Percentiles rank a stretch among this genome's conserved stretches.
Evolutionary conservation across 2,888 invertebrate species (phyloP).

Genomic region (Pterostichus niger): DNA sequence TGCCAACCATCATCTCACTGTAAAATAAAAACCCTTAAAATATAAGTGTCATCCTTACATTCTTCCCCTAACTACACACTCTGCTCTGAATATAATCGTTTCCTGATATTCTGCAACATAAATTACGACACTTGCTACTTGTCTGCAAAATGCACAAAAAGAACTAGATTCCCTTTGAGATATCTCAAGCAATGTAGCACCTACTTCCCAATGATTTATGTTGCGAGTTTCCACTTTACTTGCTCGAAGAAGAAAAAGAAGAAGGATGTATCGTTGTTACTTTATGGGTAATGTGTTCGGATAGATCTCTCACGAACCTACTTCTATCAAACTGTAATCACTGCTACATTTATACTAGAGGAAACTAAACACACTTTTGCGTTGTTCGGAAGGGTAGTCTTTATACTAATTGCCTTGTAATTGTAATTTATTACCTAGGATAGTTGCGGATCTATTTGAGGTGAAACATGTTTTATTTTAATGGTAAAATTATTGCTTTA

Average conservation of each 20-base stretch:
- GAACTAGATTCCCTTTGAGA: conserved; percentile 28
- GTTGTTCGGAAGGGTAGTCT: not conserved
- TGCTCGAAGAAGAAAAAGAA: not conserved
- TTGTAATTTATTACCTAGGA: not conserved
- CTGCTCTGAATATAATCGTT: conserved; percentile 43
- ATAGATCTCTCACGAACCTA: conserved; percentile 8
- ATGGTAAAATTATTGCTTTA: not conserved
- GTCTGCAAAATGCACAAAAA: conserved; percentile 35
- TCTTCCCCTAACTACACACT: not conserved
- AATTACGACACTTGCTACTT: conserved; percentile 33
- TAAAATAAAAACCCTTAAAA: conserved; percentile 39
- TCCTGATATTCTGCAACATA: conserved; percentile 49
- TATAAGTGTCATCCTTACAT: conserved; percentile 12
- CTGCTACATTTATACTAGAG: not conserved
- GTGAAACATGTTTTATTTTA: not conserved
- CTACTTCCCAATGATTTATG: conserved; percentile 44
- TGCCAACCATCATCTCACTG: conserved; percentile 49
- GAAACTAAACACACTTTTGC: not conserved
- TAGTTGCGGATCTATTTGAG: not conserved
- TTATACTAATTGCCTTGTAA: conserved; percentile 11
- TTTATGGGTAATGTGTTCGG: conserved; percentile 1
- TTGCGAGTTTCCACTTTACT: not conserved
- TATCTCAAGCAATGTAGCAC: conserved; percentile 16
- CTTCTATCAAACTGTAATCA: conserved; percentile 18
- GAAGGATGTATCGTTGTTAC: conserved; percentile 12